Conservation (phyloP, 2,113 vertebrate species). For the Protobothrops mucrosquamatus region DNA sequence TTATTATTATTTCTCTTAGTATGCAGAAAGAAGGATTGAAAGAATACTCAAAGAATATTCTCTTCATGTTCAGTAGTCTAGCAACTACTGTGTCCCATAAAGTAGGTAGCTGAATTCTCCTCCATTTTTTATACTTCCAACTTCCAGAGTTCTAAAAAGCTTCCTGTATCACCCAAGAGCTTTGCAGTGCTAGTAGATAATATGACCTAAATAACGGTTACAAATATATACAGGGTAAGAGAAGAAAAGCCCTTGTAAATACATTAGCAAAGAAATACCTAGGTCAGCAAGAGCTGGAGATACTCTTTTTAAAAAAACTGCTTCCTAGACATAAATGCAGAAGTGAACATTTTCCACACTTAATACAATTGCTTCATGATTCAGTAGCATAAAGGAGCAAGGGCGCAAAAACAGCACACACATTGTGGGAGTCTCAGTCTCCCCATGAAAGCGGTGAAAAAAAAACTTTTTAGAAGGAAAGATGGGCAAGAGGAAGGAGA, state of each 20-base stretch:
- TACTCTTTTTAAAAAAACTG: background rate
- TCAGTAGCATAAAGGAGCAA: background rate
- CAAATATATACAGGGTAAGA: background rate
- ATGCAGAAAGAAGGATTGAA: background rate
- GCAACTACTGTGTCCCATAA: background rate
- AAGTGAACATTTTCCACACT: background rate
- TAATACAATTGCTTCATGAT: background rate
- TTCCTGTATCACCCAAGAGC: background rate
- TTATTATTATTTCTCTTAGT: background rate
- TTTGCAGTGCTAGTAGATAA: background rate
- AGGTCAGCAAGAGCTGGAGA: background rate
- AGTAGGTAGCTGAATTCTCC: background rate
- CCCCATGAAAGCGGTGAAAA: background rate
- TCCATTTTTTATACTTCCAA: background rate
- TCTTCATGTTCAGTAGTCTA: background rate
- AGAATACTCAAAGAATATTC: background rate
- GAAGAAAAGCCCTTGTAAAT: conserved; percentile 5
- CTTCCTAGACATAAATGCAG: background rate
- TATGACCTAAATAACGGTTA: background rate
- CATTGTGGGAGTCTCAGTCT: background rate
- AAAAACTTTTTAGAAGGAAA: conserved; percentile 23
- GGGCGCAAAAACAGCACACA: background rate
- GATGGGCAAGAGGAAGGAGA: background rate
- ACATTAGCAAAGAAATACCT: background rate
- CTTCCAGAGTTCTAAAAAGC: background rate